Base-by-base conservation (phyloP, 1,140 invertebrate genomes). In the Brachystomella parvula region DNA sequence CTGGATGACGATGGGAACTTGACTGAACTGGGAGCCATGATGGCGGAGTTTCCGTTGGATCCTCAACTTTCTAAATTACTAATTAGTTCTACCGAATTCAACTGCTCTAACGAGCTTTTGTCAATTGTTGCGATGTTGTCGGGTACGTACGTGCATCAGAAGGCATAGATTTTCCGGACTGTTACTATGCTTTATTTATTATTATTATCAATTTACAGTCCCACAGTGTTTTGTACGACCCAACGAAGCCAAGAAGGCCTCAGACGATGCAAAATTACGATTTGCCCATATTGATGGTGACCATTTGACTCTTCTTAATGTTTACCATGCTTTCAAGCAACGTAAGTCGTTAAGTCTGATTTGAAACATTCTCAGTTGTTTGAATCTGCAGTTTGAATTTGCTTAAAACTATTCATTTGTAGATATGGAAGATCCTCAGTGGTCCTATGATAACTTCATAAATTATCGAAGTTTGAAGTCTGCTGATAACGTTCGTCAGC, bases 261-360 rank as follows among this genome's bases (percentile, higher is more conserved):
- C 97, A 2, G 97, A 99, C 79, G 96, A 99, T 79, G 91, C 96
- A 69, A 99, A 99, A 83, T 95, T 96, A 89, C 83, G 95, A 64
- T 99, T 99, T 80, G 96, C 96, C 0, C 97, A 99, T 81, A 96
- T 99, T 74, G 96, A 99, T 81, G 97, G 97, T 28, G 97, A 99
- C 81, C 97, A 99, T 78, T 83, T 99, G 67, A 87, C 96, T 69
- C 80, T 99, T 76, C 81, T 97, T 74, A 88, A 99, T 82, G 87
- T 99, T 72, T 89, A 98, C 77, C 96, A 99, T 77, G 96, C 96
- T 30, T 99, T 99, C 77, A 99, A 99, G 82, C 96, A 99, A 82
- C 98, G 94, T 98, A 79, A 91, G 92, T 89, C 74, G 65, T 21
- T n/a, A 56, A 57, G 39, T 33, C 29, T 64, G 26, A 12, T n/a